phyloP scores from a whole-genome alignment of 2,888 invertebrate species.

The Tachina lurida region DNA sequence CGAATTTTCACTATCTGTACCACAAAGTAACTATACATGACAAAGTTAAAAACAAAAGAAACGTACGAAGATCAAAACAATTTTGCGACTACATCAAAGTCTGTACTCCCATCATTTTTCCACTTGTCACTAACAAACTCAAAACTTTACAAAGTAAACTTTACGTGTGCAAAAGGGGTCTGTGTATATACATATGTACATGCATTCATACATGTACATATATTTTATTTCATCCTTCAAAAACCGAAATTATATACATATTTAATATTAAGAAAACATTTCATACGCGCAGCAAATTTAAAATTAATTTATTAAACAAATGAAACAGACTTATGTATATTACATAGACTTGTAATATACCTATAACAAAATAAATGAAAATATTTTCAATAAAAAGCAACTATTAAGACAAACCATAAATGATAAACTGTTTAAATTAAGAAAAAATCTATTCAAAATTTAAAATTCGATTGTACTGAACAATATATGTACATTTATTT shows the following conservation, averaged over 20 bases:
- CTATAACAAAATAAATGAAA: slow-evolving; percentile 42
- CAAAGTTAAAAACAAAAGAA: no score
- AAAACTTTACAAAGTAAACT: no score
- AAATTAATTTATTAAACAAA: slow-evolving; percentile 53
- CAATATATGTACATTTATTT: no score
- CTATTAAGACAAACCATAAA: slow-evolving; percentile 45
- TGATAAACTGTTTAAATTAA: neutral
- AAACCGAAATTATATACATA: slow-evolving; percentile 14
- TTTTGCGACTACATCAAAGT: no score
- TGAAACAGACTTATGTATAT: slow-evolving; percentile 27
- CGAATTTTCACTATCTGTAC: no score
- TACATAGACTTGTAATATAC: slow-evolving; percentile 52
- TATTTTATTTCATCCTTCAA: neutral
- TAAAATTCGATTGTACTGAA: neutral
- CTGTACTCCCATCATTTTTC: no score
- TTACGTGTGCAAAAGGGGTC: no score
- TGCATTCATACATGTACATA: neutral
- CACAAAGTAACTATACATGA: no score
- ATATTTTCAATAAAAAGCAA: slow-evolving; percentile 68
- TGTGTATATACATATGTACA: no score
- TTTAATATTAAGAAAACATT: slow-evolving; percentile 25
- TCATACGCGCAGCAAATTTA: slow-evolving; percentile 43
- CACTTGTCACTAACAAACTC: no score
- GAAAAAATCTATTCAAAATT: neutral
- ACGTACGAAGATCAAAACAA: no score